Evolutionary conservation across 2,888 invertebrate species (phyloP).

Genomic region (Teinopalpus imperialis): DNA sequence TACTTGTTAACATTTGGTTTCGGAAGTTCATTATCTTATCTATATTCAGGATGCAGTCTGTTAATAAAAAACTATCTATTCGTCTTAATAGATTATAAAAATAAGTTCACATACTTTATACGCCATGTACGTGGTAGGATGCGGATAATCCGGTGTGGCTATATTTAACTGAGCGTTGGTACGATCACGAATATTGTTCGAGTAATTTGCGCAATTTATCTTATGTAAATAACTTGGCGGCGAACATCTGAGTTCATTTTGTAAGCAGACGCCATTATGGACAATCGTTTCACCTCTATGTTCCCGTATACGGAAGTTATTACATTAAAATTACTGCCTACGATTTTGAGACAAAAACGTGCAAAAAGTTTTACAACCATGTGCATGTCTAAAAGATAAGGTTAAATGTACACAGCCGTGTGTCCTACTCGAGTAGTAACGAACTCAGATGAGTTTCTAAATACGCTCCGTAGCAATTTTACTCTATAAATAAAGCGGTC

Average conservation of each 20-base stretch:
- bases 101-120: slow-evolving; percentile 13
- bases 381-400: too few species aligned
- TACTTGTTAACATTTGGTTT: slow-evolving; percentile 30
- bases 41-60: slow-evolving; percentile 26
- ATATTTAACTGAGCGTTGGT: slow-evolving; percentile 19
- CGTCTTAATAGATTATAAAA: slow-evolving; percentile 14
- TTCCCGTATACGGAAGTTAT: slow-evolving; percentile 10
- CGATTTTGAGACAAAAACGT: too few species aligned
- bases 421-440: slow-evolving; percentile 42
- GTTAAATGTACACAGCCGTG: slow-evolving; percentile 10
- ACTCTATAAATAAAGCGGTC: slow-evolving; percentile 63
- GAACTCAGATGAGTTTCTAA: slow-evolving; percentile 57
- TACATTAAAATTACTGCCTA: slow-evolving; percentile 2
- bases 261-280: background rate
- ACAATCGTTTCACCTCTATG: slow-evolving; percentile 1
- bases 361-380: too few species aligned
- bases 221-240: slow-evolving; percentile 36
- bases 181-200: slow-evolving; percentile 28
- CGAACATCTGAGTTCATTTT: slow-evolving; percentile 18
- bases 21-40: slow-evolving; percentile 33
- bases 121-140: slow-evolving; percentile 13
- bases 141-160: slow-evolving; percentile 21
- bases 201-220: slow-evolving; percentile 37
- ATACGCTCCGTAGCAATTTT: slow-evolving; percentile 56
- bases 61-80: slow-evolving; percentile 25